Evolutionary conservation across 2,888 invertebrate genomes (phyloP).

Genomic region (Sepiola atlantica): DNA sequence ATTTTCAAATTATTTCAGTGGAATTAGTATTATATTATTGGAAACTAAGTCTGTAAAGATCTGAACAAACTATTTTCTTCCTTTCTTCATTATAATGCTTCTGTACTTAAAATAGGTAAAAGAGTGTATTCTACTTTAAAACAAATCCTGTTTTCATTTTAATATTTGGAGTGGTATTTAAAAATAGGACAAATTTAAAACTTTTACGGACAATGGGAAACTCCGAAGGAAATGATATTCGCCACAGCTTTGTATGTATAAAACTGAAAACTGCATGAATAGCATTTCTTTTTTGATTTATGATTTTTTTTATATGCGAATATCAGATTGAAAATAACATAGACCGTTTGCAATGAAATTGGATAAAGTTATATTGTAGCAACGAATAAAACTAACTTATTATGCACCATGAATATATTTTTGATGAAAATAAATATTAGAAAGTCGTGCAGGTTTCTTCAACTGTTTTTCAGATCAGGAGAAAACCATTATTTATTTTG

Average conservation of each 20-base stretch:
- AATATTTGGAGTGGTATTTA: neutral
- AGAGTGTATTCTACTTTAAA: neutral
- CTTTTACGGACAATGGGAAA: neutral
- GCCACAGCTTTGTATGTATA: neutral
- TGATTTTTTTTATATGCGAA: neutral
- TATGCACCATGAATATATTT: no score
- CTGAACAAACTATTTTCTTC: neutral
- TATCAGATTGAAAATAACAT: neutral
- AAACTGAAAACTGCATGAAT: neutral
- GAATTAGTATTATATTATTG: no score
- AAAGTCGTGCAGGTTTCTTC: no score
- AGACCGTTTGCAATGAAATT: neutral
- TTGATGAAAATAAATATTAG: no score
- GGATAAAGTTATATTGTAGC: neutral
- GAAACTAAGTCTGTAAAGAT: neutral
- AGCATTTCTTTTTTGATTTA: neutral
- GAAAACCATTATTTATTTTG: no score
- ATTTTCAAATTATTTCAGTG: no score
- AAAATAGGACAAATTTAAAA: neutral
- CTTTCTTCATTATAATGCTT: neutral
- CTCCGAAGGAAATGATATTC: neutral
- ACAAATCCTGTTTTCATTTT: neutral
- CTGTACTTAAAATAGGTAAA: neutral
- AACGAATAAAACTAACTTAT: neutral
- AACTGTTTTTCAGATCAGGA: no score